phyloP scores from a whole-genome alignment of 2,797 vertebrate genomes.

The Halcyon chelicuti region DNA sequence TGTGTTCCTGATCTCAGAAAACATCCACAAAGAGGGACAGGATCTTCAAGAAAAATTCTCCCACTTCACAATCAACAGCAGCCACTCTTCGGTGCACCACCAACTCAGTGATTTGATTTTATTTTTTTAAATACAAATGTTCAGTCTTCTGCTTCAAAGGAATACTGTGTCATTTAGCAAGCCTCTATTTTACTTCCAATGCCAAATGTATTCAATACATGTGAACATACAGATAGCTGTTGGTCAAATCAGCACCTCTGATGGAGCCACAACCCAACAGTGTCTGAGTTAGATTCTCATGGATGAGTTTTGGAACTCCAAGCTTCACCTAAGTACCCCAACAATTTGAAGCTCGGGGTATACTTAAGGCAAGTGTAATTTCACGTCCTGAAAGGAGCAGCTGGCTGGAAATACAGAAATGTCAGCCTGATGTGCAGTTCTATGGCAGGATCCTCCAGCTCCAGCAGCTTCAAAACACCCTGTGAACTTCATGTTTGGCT shows the following conservation, averaged over 20 bases:
- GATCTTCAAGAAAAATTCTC: background rate
- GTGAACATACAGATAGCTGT: background rate
- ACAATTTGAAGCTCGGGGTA: background rate
- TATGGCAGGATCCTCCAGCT: background rate
- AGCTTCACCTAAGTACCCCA: background rate
- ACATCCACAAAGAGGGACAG: background rate
- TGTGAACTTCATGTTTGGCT: background rate
- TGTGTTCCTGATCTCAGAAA: background rate
- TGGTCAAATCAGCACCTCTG: background rate
- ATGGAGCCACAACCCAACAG: background rate
- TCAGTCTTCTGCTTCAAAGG: background rate
- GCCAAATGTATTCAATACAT: background rate
- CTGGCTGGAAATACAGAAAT: background rate
- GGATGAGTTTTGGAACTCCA: background rate
- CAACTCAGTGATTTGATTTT: background rate
- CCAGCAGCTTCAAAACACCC: background rate
- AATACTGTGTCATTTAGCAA: background rate
- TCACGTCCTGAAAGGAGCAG: background rate
- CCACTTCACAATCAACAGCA: background rate
- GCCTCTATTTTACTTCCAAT: background rate
- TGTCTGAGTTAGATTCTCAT: background rate
- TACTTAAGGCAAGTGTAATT: background rate
- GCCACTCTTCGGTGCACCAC: background rate
- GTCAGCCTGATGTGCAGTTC: background rate
- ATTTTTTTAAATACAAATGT: background rate